Base-by-base conservation (phyloP, 2,113 vertebrate genomes). In the Nansenia antarctica region DNA sequence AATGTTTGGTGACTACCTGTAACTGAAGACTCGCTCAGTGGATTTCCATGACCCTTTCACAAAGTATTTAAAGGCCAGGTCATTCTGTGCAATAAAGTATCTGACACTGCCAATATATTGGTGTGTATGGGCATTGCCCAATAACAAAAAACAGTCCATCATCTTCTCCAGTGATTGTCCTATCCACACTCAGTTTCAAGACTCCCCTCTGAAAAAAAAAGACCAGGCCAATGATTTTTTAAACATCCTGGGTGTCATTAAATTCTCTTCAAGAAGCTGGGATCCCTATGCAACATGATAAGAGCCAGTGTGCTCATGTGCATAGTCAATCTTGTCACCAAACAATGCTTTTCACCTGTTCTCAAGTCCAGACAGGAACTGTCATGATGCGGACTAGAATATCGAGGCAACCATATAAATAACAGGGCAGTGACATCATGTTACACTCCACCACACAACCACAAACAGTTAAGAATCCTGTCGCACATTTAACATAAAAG, bases 101-200 rank as follows among this genome's bases (percentile, higher is more conserved):
- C 45, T 9, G n/a, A 49, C 15, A 49, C n/a, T n/a, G 15, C 5
- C n/a, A 20, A 49, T 15, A 42, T 42, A 9, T 42, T 42, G 37
- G 11, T 42, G 37, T 39, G 12, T 9, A 8, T 9, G 37, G 18
- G 37, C 37, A 39, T 42, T 42, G 37, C 37, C 11, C 12, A 15
- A 42, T 42, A 42, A 42, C 37, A 55, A 12, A 55, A 55, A 12
- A 55, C 12, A 55, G 53, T 26, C 53, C 53, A 29, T 24, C 6
- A 26, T 55, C 59, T 47, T 69, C 45, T 65, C 66, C 58, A 18
- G 60, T 72, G 58, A 58, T 65, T 76, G 74, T 81, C 76, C 73
- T 30, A 65, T 76, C 49, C 65, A 9, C 37, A 39, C 39, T 80
- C 59, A 69, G 52, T n/a, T 65, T 73, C 22, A 47, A 1, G 32